phyloP scores from a whole-genome alignment of 2,888 invertebrate genomes.

The Lasioglossum calceatum region DNA sequence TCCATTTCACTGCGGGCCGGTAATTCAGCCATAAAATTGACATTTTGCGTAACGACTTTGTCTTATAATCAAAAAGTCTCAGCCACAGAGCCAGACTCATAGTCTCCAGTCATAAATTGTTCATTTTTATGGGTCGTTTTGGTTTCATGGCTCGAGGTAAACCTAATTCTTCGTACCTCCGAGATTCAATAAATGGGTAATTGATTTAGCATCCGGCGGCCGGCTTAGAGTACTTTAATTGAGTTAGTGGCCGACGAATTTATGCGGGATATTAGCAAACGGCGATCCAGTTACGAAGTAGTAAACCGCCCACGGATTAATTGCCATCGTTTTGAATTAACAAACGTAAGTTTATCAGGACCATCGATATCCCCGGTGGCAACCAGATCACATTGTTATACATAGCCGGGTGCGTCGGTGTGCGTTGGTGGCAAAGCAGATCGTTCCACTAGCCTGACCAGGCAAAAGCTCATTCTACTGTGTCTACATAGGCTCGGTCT shows the following conservation, averaged over 20 bases:
- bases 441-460: not conserved
- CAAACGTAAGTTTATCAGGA: not conserved
- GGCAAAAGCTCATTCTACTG: not conserved
- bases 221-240: slow-evolving; percentile 23
- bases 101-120: not conserved
- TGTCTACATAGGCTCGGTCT: not conserved
- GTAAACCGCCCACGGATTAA: not conserved
- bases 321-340: not conserved
- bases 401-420: not conserved
- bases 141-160: not conserved
- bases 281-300: not conserved
- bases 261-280: slow-evolving; percentile 13
- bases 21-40: not conserved
- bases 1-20: too few species aligned
- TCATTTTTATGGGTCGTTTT: not conserved
- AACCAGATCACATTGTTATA: not conserved
- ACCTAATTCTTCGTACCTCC: not conserved
- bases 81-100: not conserved
- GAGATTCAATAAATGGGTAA: slow-evolving; percentile 25
- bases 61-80: not conserved
- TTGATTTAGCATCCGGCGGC: slow-evolving; percentile 28
- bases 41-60: not conserved
- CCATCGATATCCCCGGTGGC: not conserved
- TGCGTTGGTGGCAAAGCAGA: not conserved
- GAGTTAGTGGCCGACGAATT: slow-evolving; percentile 34